Evolutionary conservation across 2,888 invertebrate genomes (phyloP), one percentile per base, ranked within the genome.

Genomic region (Tachystola acroxantha): DNA sequence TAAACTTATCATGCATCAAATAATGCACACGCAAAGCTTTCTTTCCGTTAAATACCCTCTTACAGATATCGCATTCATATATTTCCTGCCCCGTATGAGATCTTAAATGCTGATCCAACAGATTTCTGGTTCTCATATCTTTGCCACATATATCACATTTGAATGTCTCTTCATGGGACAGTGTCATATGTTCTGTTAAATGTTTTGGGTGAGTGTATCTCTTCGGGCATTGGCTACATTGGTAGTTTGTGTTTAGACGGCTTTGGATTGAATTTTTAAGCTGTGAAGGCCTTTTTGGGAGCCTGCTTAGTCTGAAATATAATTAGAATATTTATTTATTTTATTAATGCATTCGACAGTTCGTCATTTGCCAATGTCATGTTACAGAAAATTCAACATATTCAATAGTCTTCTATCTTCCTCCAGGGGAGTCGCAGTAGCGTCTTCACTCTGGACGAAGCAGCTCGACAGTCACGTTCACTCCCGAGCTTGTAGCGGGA

Each of bases 221-320:
- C 39, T 64, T 66, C 0, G 49, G 43, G 29, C 69, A 71, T 7
- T 48, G 42, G 2, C 29, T 50, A 22, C 71, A 69, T 16, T 61
- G 47, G 32, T 30, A 30, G 51, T 59, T 46, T 32, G 1, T 34
- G 12, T 1, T n/a, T n/a, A n/a, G n/a, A n/a, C n/a, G n/a, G n/a
- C n/a, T n/a, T n/a, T n/a, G n/a, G n/a, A n/a, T n/a, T n/a, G n/a
- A n/a, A 39, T 53, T 53, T 14, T 40, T 40, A 10, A 42, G 31
- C 25, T 34, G 42, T 10, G 39, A 42, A 5, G 41, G 35, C 36
- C 44, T 46, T 40, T 52, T 64, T 36, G 39, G 42, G 34, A 39
- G 46, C 19, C 40, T 48, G 35, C 26, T 41, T 9, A 45, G 25
- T 28, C 67, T 69, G 42, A 6, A 44, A 51, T 12, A 31, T 22